These are phyloP conservation scores for Yponomeuta plumbellus DNA, from an alignment of 2,888 invertebrate species.

Conservation along the genomic window DNA sequence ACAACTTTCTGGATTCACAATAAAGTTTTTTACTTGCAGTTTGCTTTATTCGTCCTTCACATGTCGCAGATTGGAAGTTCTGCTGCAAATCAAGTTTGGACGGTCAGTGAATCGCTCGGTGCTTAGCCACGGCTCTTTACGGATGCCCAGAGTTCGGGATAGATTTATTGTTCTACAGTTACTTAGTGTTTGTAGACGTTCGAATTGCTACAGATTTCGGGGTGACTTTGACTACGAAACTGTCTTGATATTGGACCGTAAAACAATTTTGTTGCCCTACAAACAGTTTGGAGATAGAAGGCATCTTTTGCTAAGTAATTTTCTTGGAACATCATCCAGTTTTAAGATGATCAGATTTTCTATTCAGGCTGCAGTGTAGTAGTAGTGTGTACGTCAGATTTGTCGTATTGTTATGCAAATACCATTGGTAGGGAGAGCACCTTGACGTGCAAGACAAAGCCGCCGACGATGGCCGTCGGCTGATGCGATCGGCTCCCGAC, in stretches of 20 bases:
- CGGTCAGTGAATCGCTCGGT: constrained; percentile 19
- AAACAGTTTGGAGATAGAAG: background rate
- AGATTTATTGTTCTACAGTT: constrained; percentile 17
- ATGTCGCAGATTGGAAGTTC: constrained; percentile 17
- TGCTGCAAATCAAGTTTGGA: constrained; percentile 20
- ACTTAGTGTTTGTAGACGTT: constrained; percentile 14
- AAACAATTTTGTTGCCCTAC: background rate
- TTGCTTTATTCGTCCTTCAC: constrained; percentile 11
- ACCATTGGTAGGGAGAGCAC: constrained; percentile 58
- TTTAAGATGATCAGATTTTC: constrained; percentile 2
- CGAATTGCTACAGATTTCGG: constrained; percentile 15
- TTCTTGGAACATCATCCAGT: background rate
- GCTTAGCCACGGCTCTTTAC: constrained; percentile 15
- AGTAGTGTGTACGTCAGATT: constrained; percentile 41
- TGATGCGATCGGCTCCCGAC: constrained; percentile 45
- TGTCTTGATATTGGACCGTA: background rate
- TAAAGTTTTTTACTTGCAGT: constrained; percentile 6
- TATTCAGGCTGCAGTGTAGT: constrained; percentile 21
- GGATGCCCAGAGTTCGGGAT: constrained; percentile 12
- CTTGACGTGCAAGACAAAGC: constrained; percentile 70
- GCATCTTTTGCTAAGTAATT: background rate
- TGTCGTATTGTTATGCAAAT: constrained; percentile 73
- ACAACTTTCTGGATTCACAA: background rate
- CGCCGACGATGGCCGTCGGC: constrained; percentile 64
- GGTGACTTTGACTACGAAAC: constrained; percentile 1